These are phyloP conservation scores for Alloscopus bannaensis DNA, from an alignment of 2,888 invertebrate species.

Conservation along the genomic window DNA sequence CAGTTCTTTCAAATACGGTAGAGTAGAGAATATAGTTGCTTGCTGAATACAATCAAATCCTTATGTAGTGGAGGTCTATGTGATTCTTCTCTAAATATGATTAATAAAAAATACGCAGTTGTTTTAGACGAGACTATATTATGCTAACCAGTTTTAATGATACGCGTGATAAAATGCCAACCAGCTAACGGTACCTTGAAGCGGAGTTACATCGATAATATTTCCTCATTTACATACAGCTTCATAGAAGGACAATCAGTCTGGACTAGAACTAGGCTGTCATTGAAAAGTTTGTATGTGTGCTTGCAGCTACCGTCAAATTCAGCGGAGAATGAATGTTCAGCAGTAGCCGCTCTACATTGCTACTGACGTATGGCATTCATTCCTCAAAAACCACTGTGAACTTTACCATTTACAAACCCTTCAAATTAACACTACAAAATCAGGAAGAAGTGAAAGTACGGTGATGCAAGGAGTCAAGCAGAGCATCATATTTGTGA, in stretches of 20 bases:
- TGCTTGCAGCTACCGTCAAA: conserved; percentile 40
- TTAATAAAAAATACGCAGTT: conserved; percentile 27
- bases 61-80: conserved; percentile 8
- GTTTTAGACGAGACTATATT: neutral
- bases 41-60: too few relatives aligned
- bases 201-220: too few relatives aligned
- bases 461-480: too few relatives aligned
- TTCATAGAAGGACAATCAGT: conserved; percentile 55
- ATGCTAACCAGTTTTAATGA: neutral
- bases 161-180: conserved; percentile 9
- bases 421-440: too few relatives aligned
- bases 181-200: neutral
- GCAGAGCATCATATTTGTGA: too few relatives aligned
- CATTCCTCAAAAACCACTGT: too few relatives aligned
- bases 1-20: conserved; percentile 1
- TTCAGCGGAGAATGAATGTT: too few relatives aligned
- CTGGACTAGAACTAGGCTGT: conserved; percentile 66
- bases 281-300: conserved; percentile 47
- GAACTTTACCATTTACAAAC: too few relatives aligned
- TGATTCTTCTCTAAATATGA: neutral
- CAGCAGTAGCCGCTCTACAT: too few relatives aligned
- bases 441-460: too few relatives aligned
- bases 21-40: neutral
- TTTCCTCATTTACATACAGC: too few relatives aligned
- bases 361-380: too few relatives aligned